Conservation (phyloP, 2,888 invertebrate genomes). For the Synanthedon andrenaeformis region DNA sequence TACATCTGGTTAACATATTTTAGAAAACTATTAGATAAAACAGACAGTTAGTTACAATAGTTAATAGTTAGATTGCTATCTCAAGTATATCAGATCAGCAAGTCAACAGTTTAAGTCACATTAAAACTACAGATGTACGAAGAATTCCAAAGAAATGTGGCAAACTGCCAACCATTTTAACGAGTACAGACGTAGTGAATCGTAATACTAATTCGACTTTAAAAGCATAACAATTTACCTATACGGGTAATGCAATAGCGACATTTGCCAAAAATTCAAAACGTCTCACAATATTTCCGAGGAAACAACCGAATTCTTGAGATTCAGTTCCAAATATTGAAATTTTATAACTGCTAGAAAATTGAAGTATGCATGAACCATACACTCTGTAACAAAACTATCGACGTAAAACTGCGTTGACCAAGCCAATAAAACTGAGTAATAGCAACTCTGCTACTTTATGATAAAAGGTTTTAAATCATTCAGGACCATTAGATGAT, state of each 20-base stretch:
- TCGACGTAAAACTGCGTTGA: conserved; percentile 55
- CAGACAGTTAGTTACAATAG: no score
- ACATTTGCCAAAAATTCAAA: conserved; percentile 41
- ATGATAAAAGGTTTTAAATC: conserved; percentile 69
- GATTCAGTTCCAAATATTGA: conserved; percentile 28
- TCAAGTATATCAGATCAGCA: conserved; percentile 7
- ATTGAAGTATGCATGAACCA: conserved; percentile 37
- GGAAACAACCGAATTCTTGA: background rate
- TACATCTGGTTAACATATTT: background rate
- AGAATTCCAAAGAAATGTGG: conserved; percentile 38
- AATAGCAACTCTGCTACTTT: conserved; percentile 63
- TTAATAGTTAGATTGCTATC: conserved; percentile 9
- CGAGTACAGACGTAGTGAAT: conserved; percentile 31
- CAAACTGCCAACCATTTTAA: conserved; percentile 44
- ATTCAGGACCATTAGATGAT: conserved; percentile 67
- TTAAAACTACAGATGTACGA: conserved; percentile 25
- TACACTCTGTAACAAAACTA: conserved; percentile 51
- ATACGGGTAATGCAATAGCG: conserved; percentile 32
- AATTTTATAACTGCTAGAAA: conserved; percentile 41
- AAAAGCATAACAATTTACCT: conserved; percentile 48
- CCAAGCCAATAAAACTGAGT: conserved; percentile 66
- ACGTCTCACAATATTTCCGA: background rate
- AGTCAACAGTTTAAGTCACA: background rate
- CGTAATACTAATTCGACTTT: conserved; percentile 55
- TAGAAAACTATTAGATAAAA: background rate